Evolutionary conservation across 2,113 vertebrate species (phyloP), one percentile per base, ranked within the genome.

Genomic region (Cebidichthys violaceus): DNA sequence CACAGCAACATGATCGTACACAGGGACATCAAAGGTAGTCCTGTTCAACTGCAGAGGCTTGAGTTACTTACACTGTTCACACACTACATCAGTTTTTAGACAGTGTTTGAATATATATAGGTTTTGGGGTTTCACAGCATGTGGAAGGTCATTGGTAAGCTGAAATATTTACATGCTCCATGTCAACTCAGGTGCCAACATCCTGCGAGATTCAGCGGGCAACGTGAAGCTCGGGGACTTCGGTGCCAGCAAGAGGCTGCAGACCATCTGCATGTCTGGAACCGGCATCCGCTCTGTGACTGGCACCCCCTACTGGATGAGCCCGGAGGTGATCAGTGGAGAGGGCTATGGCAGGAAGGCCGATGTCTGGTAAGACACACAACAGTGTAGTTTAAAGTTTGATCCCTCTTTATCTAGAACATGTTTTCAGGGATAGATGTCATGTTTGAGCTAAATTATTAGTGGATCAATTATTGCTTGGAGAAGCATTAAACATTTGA

Each of bases 1-100:
- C 98, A 99, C 90, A 97, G 98, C 95, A 99, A 99, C 94, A 99
- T 99, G 98, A 99, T 99, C 18, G 98, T 99, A 84, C 98, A 99
- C 93, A 95, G 98, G 79, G 98, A 99, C 95, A 99, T 99, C 84
- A 99, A 99, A 94, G 98, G 98, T 98, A 85, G 6, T 4, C n/a
- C 52, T 22, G 47, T 70, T 43, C 6, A 4, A 31, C 50, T 2
- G 20, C 39, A 54, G 22, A 71, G 14, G 27, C 45, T 52, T 15
- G 17, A 57, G 1, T n/a, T n/a, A n/a, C 3, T 31, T 24, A 0
- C 1, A 33, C 47, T 24, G 37, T 61, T 61, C 22, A n/a, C 6
- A 64, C 17, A 8, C 8, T 2, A 10, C 7, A 75, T 55, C 43
- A 50, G 35, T 55, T 22, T 79, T 65, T 65, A 18, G 45, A 33